Evolutionary conservation across 2,797 vertebrate species (phyloP).

Genomic region (Danionella dracula): DNA sequence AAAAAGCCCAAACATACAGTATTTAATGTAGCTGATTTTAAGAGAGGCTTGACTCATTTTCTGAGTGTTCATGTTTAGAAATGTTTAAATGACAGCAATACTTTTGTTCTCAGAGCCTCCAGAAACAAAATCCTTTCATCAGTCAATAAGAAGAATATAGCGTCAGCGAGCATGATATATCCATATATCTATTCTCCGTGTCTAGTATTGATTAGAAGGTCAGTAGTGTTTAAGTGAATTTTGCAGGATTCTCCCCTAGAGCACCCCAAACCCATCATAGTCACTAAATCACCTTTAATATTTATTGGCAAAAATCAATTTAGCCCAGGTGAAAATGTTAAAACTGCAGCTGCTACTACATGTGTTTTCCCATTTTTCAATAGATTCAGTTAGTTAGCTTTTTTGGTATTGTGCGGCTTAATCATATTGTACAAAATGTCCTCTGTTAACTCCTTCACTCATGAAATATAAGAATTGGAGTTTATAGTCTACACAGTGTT

Average conservation of each 20-base stretch:
- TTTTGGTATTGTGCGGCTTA: background rate
- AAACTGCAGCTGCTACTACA: constrained; percentile 1
- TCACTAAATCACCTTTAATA: constrained; percentile 37
- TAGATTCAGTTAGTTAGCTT: constrained; percentile 12
- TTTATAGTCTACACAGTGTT: constrained; percentile 9
- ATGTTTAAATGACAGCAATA: background rate
- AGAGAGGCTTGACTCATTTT: too few relatives aligned
- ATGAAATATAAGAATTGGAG: background rate
- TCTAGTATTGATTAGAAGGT: constrained; percentile 33
- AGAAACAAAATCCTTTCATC: constrained; percentile 27
- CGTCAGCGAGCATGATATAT: constrained; percentile 20
- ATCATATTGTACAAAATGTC: background rate
- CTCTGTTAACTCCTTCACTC: background rate
- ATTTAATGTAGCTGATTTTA: too few relatives aligned
- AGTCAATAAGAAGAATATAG: constrained; percentile 32
- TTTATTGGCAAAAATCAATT: constrained; percentile 36
- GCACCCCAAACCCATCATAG: background rate
- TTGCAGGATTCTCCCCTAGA: constrained; percentile 18
- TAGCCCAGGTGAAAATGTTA: constrained; percentile 12
- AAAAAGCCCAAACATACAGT: too few relatives aligned
- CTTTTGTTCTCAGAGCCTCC: background rate
- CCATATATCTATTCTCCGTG: constrained; percentile 24
- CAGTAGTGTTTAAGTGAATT: constrained; percentile 36
- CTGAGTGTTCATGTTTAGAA: too few relatives aligned
- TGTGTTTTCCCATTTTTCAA: constrained; percentile 10